These are phyloP conservation scores for Panzeria rudis DNA, from an alignment of 2,888 invertebrate species.

Conservation along the genomic window DNA sequence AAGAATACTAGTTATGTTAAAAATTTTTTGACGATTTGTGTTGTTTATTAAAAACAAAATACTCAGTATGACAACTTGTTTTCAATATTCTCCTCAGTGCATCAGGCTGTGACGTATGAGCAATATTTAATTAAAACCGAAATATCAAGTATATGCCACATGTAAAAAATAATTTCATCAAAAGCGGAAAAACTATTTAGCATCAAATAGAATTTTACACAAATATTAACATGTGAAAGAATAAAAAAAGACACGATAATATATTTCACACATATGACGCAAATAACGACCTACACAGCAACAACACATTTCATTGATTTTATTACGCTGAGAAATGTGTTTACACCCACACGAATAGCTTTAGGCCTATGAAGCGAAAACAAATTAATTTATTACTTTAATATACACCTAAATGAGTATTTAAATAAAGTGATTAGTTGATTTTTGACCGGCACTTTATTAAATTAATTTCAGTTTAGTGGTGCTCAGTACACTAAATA, in stretches of 20 bases:
- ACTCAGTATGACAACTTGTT: too few relatives aligned
- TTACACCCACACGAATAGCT: not conserved
- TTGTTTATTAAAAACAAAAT: too few relatives aligned
- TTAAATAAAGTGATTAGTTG: constrained; percentile 32
- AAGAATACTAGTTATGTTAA: too few relatives aligned
- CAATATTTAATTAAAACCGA: not conserved
- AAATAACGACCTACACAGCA: not conserved
- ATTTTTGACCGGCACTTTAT: constrained; percentile 51
- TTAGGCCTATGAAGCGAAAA: not conserved
- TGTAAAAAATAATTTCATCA: not conserved
- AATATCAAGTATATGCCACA: not conserved
- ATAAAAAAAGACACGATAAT: not conserved
- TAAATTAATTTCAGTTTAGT: constrained; percentile 53
- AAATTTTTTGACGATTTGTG: too few relatives aligned
- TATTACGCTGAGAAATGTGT: not conserved
- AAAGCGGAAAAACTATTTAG: not conserved
- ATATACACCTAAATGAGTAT: constrained; percentile 15
- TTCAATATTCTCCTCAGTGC: too few relatives aligned
- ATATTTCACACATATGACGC: not conserved
- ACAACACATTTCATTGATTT: constrained; percentile 19
- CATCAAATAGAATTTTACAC: not conserved
- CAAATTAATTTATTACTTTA: constrained; percentile 22
- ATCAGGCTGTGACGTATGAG: not conserved
- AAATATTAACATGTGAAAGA: not conserved
- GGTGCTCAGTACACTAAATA: constrained; percentile 21